Evolutionary conservation across 1,140 invertebrate species (phyloP), one percentile per base, ranked within the genome.

Genomic region (Drosophila serrata): DNA sequence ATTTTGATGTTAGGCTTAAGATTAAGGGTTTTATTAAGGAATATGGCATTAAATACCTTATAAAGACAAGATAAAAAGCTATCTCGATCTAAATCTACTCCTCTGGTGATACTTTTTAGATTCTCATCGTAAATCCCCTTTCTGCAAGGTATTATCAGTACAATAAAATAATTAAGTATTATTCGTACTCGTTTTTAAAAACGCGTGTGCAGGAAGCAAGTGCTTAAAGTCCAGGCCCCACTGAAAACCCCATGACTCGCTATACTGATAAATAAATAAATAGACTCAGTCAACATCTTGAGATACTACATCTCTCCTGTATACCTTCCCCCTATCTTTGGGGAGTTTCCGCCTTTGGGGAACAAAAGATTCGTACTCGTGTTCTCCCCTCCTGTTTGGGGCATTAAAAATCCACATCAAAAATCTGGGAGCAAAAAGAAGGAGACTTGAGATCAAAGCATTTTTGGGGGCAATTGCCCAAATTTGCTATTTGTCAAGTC

Each of bases 241-340:
- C n/a, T n/a, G n/a, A n/a, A n/a, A n/a, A n/a, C 11, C 43, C 43
- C 27, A 15, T 24, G 29, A 42, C 45, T 59, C 55, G 27, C 3
- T 27, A 15, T n/a, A 19, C 37, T 58, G 51, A 68, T 77, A 84
- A 79, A 80, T 73, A 73, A 79, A 78, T 77, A 82, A 82, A 82
- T 70, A 80, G 43, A 76, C 31, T 77, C 61, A 75, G 61, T 76
- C 75, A 65, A 42, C 17, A 33, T 17, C 39, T 19, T 39, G 51
- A 37, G 31, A 53, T 37, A 22, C 51, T 37, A 22, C 51, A 53
- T 29, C 19, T 45, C 55, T 60, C 42, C 15, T 55, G 19, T 60
- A 24, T 19, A n/a, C n/a, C n/a, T n/a, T 24, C 7, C 3, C 12
- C 13, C 53, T 15, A 8, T 42, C 53, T 42, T 29, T 6, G 6